phyloP scores from a whole-genome alignment of 2,888 invertebrate species.

The Euplagia quadripunctaria region DNA sequence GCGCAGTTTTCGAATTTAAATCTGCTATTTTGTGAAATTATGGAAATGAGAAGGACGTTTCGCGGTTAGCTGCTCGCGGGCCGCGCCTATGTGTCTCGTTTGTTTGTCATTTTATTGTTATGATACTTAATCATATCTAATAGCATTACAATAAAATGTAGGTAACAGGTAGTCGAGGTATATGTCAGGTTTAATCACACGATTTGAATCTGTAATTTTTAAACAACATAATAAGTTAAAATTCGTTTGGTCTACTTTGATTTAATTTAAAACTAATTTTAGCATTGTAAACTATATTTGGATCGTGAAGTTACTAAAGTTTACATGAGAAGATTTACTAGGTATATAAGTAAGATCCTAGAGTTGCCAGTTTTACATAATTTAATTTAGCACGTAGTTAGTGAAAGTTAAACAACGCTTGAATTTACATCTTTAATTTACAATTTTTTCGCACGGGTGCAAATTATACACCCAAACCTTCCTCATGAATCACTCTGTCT shows the following conservation, averaged over 20 bases:
- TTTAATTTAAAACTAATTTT: not conserved
- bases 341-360: not conserved
- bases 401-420: not conserved
- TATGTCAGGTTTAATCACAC: not conserved
- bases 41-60: constrained; percentile 85
- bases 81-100: constrained; percentile 55
- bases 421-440: too few species aligned
- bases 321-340: not conserved
- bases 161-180: not conserved
- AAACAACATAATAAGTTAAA: not conserved
- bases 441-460: too few species aligned
- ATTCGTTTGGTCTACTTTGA: not conserved
- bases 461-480: too few species aligned
- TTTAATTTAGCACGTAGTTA: not conserved
- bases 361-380: not conserved
- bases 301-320: not conserved
- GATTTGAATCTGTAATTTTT: not conserved
- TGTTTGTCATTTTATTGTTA: constrained; percentile 75
- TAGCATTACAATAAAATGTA: constrained; percentile 35
- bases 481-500: too few species aligned
- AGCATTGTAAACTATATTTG: not conserved
- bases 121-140: constrained; percentile 68
- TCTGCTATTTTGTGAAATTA: constrained; percentile 84
- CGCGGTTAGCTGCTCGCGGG: constrained; percentile 81
- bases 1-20: constrained; percentile 81